Evolutionary conservation across 1,140 invertebrate species (phyloP), one percentile per base, ranked within the genome.

Genomic region (Drosophila suzukii): DNA sequence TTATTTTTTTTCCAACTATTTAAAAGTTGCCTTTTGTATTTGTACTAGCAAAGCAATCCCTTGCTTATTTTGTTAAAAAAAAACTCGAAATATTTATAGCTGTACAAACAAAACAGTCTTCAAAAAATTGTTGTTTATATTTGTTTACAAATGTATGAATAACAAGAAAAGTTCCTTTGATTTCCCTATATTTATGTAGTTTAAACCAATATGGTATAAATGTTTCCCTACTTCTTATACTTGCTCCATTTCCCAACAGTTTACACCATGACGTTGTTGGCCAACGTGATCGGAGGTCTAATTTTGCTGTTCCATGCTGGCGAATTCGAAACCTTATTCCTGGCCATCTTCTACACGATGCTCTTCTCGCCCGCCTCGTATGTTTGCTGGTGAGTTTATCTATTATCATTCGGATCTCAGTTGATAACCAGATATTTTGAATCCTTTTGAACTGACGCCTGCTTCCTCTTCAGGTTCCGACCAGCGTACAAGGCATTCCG

Each of bases 361-460:
- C 93, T 99, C 8, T 98, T 99, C 92, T 98, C 97, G 11, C 99
- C 99, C 24, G 97, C 98, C 92, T 99, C 99, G 44, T 99, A 99
- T 92, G 92, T 99, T 6, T 99, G 98, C 93, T 99, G 99, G 99
- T 98, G 70, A 82, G 81, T 97, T 32, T 11, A 12, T 1, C n/a
- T n/a, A n/a, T n/a, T n/a, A n/a, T n/a, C 0, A 6, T 12, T 27
- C 6, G 46, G 6, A 47, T 24, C 4, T 27, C 5, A 13, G 2
- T 47, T n/a, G 1, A 13, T 6, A 5, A 5, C 20, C 11, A 6
- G 0, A 5, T 24, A 13, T 10, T 1, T 4, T 10, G 20, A 30
- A n/a, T 5, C 3, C 13, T 6, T 13, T 7, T 27, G 27, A 10
- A 10, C 15, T 47, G 41, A 51, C 43, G 27, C 63, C 12, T 71